These are phyloP conservation scores for Tortricodes alternella DNA, from an alignment of 2,888 invertebrate genomes.

Conservation along the genomic window DNA sequence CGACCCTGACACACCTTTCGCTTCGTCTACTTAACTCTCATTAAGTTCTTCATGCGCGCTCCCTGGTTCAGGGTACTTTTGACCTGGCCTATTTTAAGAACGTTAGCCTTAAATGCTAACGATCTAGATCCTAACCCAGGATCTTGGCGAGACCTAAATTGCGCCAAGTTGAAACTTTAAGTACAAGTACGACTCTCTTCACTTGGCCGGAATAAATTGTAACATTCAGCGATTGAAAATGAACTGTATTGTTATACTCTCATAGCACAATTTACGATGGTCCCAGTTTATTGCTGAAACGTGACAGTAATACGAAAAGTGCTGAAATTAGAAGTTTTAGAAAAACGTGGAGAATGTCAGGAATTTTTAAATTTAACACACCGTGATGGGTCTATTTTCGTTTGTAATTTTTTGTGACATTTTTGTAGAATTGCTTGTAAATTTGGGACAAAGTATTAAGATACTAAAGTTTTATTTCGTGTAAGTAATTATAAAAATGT, in stretches of 20 bases:
- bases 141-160: background rate
- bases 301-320: slow-evolving; percentile 21
- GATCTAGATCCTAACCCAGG: slow-evolving; percentile 5
- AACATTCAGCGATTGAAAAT: slow-evolving; percentile 16
- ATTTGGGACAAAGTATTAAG: too few relatives aligned
- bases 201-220: slow-evolving; percentile 15
- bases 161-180: background rate
- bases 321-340: slow-evolving; percentile 27
- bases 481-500: too few relatives aligned
- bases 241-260: slow-evolving; percentile 26
- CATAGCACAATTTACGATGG: slow-evolving; percentile 15
- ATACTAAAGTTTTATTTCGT: too few relatives aligned
- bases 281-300: slow-evolving; percentile 9
- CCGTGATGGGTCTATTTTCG: background rate
- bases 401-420: too few relatives aligned
- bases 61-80: too few relatives aligned
- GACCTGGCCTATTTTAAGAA: too few relatives aligned
- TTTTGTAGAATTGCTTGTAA: too few relatives aligned
- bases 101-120: background rate
- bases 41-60: too few relatives aligned
- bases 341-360: slow-evolving; percentile 20
- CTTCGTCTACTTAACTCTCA: too few relatives aligned
- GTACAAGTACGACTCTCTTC: background rate
- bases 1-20: too few relatives aligned
- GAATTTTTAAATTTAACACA: slow-evolving; percentile 25